Percentiles rank a stretch among this genome's conserved stretches.
Conservation (phyloP, 2,113 vertebrate genomes). For the Pseudorhombus dupliciocellatus region DNA sequence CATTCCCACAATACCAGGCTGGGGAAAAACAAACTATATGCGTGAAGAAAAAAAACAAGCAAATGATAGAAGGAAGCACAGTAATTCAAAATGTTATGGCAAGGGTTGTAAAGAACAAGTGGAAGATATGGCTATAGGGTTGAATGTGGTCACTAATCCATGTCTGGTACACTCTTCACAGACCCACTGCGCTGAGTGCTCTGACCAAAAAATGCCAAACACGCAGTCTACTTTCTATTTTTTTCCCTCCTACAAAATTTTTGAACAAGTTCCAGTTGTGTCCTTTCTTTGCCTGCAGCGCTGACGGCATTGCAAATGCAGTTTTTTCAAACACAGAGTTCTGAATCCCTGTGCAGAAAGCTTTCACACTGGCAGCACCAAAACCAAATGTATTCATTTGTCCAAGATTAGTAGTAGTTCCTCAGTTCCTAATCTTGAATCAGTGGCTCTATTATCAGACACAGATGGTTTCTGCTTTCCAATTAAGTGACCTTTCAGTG, state of each 20-base stretch:
- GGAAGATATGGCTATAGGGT: neutral
- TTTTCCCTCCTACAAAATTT: slow-evolving; percentile 2
- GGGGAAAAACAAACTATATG: slow-evolving; percentile 44
- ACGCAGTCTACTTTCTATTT: neutral
- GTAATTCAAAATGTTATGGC: neutral
- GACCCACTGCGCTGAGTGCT: slow-evolving; percentile 4
- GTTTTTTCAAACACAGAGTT: neutral
- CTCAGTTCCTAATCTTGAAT: neutral
- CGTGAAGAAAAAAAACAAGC: slow-evolving; percentile 21
- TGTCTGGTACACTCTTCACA: neutral
- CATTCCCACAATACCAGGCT: slow-evolving; percentile 43
- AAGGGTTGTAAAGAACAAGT: slow-evolving; percentile 13
- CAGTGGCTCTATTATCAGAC: neutral
- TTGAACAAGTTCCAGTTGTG: slow-evolving; percentile 41
- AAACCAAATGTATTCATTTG: neutral
- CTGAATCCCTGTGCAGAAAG: neutral
- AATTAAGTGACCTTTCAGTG: slow-evolving; percentile 16
- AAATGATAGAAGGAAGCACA: slow-evolving; percentile 43
- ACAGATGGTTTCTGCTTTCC: neutral
- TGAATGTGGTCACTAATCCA: slow-evolving; percentile 31
- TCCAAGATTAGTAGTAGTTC: neutral
- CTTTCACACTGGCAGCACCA: neutral
- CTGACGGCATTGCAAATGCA: slow-evolving; percentile 12
- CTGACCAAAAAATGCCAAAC: slow-evolving; percentile 42
- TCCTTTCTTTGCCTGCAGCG: slow-evolving; percentile 6